phyloP scores from a whole-genome alignment of 64 coral and sea anemone genomes.

The Porites lutea region DNA sequence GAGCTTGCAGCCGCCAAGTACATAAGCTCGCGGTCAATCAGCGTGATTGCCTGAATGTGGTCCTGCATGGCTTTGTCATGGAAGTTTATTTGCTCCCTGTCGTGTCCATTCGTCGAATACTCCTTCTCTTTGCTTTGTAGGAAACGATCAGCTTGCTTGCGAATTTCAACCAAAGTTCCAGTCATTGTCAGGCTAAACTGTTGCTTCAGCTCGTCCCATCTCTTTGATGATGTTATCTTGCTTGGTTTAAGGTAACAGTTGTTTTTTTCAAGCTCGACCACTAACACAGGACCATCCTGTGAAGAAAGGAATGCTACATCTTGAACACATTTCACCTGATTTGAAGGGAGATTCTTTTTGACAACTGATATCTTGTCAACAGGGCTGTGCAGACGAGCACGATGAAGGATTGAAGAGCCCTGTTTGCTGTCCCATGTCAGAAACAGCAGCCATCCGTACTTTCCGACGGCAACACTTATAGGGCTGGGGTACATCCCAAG shows the following conservation, averaged over 20 bases:
- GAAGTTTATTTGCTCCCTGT: not conserved
- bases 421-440: constrained; percentile 31
- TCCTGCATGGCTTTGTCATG: constrained; percentile 7
- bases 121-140: constrained; percentile 11
- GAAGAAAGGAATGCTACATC: not conserved
- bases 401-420: not conserved
- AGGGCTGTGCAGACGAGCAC: constrained; percentile 40
- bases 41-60: constrained; percentile 21
- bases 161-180: not conserved
- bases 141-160: not conserved
- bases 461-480: constrained; percentile 18
- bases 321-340: not conserved
- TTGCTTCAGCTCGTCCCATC: constrained; percentile 16
- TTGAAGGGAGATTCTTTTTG: constrained; percentile 10
- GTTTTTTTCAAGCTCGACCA: constrained; percentile 25
- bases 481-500: constrained; percentile 33
- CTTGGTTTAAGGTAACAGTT: not conserved
- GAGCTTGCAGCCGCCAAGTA: not conserved
- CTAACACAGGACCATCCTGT: constrained; percentile 4
- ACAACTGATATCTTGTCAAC: constrained; percentile 57
- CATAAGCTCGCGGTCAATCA: constrained; percentile 19
- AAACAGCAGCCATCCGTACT: constrained; percentile 42
- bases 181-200: constrained; percentile 10
- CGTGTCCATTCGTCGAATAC: not conserved
- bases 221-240: constrained; percentile 7